A percentile compares a stretch with the other conserved stretches of the same genome.
Conservation (phyloP, 2,797 vertebrate genomes). For the Hirundo rustica region DNA sequence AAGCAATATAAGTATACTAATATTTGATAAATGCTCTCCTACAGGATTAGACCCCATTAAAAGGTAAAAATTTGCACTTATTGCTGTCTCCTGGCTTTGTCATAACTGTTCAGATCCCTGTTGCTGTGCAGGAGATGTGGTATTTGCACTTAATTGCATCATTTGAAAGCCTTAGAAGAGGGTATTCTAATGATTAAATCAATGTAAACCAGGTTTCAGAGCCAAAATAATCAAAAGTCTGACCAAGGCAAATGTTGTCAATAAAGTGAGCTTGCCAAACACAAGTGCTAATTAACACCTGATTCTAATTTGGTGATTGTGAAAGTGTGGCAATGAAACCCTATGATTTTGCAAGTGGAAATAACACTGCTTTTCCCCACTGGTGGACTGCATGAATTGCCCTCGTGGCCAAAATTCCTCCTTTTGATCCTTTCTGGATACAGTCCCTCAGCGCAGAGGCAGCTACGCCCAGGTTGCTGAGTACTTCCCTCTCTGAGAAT, state of each 20-base stretch:
- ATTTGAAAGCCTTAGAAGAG: slow-evolving; percentile 56
- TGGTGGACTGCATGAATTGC: neutral
- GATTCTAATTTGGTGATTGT: slow-evolving; percentile 66
- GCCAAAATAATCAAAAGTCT: slow-evolving; percentile 64
- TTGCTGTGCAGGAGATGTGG: slow-evolving; percentile 42
- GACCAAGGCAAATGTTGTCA: slow-evolving; percentile 58
- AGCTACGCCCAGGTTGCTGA: neutral
- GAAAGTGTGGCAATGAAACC: slow-evolving; percentile 38
- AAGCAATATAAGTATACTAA: neutral
- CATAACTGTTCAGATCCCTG: neutral
- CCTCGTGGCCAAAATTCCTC: neutral
- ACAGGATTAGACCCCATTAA: neutral
- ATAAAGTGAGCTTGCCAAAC: slow-evolving; percentile 58
- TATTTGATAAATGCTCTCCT: neutral
- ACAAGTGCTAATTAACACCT: slow-evolving; percentile 68
- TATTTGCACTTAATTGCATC: slow-evolving; percentile 56
- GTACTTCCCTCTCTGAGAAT: neutral
- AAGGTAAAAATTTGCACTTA: neutral
- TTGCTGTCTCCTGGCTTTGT: neutral
- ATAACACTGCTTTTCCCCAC: neutral
- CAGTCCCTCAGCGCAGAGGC: neutral
- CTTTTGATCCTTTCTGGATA: neutral
- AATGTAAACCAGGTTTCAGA: slow-evolving; percentile 64
- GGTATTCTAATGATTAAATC: slow-evolving; percentile 61
- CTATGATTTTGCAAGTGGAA: slow-evolving; percentile 37